Evolutionary conservation across 2,797 vertebrate species (phyloP).

Genomic region (Hydrocynus forskahlii): DNA sequence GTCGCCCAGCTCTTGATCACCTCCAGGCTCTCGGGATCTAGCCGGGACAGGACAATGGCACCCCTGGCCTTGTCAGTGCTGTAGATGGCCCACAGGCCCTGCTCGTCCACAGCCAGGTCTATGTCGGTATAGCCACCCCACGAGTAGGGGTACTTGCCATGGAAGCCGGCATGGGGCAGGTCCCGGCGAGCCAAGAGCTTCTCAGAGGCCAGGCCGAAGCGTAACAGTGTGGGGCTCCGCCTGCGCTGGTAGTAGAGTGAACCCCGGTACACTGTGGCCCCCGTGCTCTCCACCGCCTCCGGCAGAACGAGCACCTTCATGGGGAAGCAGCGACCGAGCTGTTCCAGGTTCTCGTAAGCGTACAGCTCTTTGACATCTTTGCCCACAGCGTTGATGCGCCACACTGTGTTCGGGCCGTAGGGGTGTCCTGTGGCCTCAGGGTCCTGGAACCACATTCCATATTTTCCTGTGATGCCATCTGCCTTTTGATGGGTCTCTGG

Average conservation of each 20-base stretch:
- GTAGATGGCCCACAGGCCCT: constrained; percentile 92
- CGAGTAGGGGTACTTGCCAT: constrained; percentile 91
- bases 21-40: constrained; percentile 86
- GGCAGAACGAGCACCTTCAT: constrained; percentile 89
- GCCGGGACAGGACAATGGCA: constrained; percentile 86
- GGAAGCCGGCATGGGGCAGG: constrained; percentile 88
- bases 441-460: constrained; percentile 96
- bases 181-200: constrained; percentile 80
- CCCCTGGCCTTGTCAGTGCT: constrained; percentile 90
- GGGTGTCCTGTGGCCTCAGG: constrained; percentile 79
- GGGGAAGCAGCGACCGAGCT: constrained; percentile 87
- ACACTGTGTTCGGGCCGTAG: constrained; percentile 83
- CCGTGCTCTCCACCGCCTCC: constrained; percentile 87
- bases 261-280: constrained; percentile 83
- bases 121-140: constrained; percentile 98
- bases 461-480: constrained; percentile 89
- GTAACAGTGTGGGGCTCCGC: constrained; percentile 81
- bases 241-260: constrained; percentile 90
- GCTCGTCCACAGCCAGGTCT: constrained; percentile 89
- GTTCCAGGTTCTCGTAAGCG: constrained; percentile 84
- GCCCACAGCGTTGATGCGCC: constrained; percentile 89
- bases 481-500: constrained; percentile 85
- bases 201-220: constrained; percentile 85
- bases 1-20: constrained; percentile 89
- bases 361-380: constrained; percentile 87